Percentiles rank a stretch among this genome's conserved stretches.
Conservation (phyloP, 1,140 invertebrate genomes). For the Augochlora pura region DNA sequence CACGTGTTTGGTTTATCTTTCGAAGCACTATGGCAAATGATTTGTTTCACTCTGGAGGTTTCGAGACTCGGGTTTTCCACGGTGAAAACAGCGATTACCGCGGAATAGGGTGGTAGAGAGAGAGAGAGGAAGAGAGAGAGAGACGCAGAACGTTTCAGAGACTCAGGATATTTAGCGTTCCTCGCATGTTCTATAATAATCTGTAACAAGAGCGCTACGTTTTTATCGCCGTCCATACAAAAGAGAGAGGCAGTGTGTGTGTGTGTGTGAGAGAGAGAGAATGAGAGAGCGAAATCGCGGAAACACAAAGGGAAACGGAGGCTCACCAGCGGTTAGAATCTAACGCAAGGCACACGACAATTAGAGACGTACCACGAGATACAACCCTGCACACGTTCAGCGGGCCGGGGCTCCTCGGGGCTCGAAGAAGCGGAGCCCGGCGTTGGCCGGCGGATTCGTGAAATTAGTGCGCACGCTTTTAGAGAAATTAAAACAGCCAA, state of each 20-base stretch:
- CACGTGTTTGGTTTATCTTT: no score
- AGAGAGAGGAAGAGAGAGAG: neutral
- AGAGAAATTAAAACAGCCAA: conserved; percentile 24
- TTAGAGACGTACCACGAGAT: conserved; percentile 26
- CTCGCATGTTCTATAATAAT: conserved; percentile 60
- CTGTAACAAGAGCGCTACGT: conserved; percentile 57
- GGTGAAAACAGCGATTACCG: neutral
- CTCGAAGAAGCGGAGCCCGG: neutral
- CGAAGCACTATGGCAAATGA: no score
- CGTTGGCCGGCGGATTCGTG: neutral
- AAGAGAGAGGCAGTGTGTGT: conserved; percentile 8
- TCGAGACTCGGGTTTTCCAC: neutral
- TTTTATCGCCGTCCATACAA: conserved; percentile 68
- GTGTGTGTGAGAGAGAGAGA: no score
- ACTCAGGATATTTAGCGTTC: conserved; percentile 67
- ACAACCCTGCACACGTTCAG: neutral
- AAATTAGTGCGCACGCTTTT: conserved; percentile 13
- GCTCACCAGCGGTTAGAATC: conserved; percentile 13
- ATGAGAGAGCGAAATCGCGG: neutral
- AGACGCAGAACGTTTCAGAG: conserved; percentile 46
- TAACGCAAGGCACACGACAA: conserved; percentile 12
- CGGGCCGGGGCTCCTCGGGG: neutral
- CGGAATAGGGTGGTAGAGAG: neutral
- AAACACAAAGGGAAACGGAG: neutral
- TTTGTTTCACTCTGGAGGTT: no score